phyloP scores from a whole-genome alignment of 2,797 vertebrate genomes.

The Sarcophilus harrisii region DNA sequence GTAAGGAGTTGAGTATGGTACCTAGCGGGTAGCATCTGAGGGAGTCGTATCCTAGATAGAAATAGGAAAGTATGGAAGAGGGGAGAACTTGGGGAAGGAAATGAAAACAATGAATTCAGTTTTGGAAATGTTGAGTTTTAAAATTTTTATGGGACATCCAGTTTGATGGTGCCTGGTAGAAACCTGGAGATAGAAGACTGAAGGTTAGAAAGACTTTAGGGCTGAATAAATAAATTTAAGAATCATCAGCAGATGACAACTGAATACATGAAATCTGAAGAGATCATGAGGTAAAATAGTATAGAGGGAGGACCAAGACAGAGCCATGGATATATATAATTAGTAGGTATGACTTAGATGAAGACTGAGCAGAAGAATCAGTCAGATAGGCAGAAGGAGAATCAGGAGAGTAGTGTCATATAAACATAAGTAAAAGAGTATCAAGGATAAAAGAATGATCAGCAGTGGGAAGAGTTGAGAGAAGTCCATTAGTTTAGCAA shows the following conservation, averaged over 20 bases:
- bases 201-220: neutral
- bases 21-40: neutral
- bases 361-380: too few relatives aligned
- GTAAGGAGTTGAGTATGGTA: neutral
- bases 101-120: neutral
- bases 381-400: too few relatives aligned
- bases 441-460: too few relatives aligned
- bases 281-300: neutral
- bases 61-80: neutral
- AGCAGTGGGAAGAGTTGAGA: too few relatives aligned
- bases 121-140: neutral
- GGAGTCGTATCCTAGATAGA: neutral
- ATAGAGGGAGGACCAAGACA: neutral
- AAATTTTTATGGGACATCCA: neutral
- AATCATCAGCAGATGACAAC: neutral
- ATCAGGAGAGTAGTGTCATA: too few relatives aligned
- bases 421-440: too few relatives aligned
- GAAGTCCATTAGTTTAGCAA: too few relatives aligned
- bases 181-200: neutral
- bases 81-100: neutral
- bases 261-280: neutral
- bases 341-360: too few relatives aligned
- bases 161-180: neutral
- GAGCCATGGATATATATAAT: too few relatives aligned
- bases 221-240: neutral